A percentile compares a stretch with the other conserved stretches of the same genome.
phyloP scores from a whole-genome alignment of 2,888 invertebrate genomes.

The Rotaria macrura region DNA sequence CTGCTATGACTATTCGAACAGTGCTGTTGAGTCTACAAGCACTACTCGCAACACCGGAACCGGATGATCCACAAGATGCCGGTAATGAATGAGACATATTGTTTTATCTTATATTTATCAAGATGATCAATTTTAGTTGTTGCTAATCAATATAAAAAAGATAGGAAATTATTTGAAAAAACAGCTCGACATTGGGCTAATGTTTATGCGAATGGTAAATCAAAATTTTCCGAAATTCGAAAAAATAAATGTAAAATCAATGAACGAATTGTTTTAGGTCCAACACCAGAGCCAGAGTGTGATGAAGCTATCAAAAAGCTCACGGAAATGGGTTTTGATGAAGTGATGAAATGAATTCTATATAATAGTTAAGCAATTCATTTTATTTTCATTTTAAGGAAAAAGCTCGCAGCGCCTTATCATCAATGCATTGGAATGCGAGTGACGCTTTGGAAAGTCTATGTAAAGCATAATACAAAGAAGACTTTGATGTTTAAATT shows the following conservation, averaged over 20 bases:
- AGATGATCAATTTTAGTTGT: conserved; percentile 59
- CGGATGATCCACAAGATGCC: conserved; percentile 58
- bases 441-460: neutral
- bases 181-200: conserved; percentile 94
- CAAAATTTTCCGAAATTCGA: neutral
- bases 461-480: neutral
- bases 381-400: neutral
- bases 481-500: neutral
- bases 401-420: neutral
- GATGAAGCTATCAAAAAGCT: conserved; percentile 75
- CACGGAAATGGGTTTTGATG: conserved; percentile 84
- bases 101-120: neutral
- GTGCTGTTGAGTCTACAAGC: conserved; percentile 90
- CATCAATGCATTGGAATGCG: neutral
- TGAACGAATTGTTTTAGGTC: conserved; percentile 51
- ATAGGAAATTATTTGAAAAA: conserved; percentile 69
- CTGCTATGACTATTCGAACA: conserved; percentile 90
- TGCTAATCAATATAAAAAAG: conserved; percentile 86
- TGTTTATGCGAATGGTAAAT: conserved; percentile 58
- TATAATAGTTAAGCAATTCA: too few species aligned
- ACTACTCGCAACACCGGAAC: conserved; percentile 58
- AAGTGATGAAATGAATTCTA: conserved; percentile 47
- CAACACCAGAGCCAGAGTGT: conserved; percentile 65
- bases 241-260: neutral
- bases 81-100: neutral